Evolutionary conservation across 2,797 vertebrate genomes (phyloP), one percentile per base, ranked within the genome.

Genomic region (Salmo trutta): DNA sequence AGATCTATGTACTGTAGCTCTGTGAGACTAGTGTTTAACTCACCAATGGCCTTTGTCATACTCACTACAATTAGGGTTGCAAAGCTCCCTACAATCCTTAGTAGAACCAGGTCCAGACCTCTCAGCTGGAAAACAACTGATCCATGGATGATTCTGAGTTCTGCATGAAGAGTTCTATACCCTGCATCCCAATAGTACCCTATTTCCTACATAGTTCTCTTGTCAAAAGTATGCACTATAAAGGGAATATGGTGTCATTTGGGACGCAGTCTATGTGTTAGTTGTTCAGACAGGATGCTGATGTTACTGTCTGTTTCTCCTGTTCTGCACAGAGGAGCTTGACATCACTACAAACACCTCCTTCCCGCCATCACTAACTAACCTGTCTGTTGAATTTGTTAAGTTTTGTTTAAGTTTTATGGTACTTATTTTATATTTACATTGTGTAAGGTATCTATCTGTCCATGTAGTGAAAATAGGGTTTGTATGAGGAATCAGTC

Each of bases 1-100:
- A 62, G 19, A 33, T 53, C 62, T 73, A 24, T 71, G 54, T 33
- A 29, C 21, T 67, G 71, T 77, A 67, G 56, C 19, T 74, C 33
- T 59, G 8, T 59, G 15, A n/a, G n/a, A n/a, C 54, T 59, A 59
- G 54, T 59, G 19, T 78, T 78, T 17, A 74, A 70, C 74, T 62
- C 77, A 75, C 53, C 12, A 24, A 79, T 75, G 66, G 77, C 77
- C 77, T 79, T 79, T 47, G 33, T n/a, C 17, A n/a, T 36, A 41
- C 36, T 41, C 7, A n/a, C 54, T n/a, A 59, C 5, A n/a, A 59
- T 19, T 5, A n/a, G 54, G 54, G 54, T 2, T n/a, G 54, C 54
- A 21, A 17, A 54, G 17, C 2, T 19, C 53, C 53, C 53, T 54
- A 54, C 53, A 59, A 8, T 7, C n/a, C 19, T 59, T 19, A 7